A percentile compares a stretch with the other conserved stretches of the same genome.
Evolutionary conservation across 2,113 vertebrate genomes (phyloP).

Genomic region (Dipodomys stephensi): DNA sequence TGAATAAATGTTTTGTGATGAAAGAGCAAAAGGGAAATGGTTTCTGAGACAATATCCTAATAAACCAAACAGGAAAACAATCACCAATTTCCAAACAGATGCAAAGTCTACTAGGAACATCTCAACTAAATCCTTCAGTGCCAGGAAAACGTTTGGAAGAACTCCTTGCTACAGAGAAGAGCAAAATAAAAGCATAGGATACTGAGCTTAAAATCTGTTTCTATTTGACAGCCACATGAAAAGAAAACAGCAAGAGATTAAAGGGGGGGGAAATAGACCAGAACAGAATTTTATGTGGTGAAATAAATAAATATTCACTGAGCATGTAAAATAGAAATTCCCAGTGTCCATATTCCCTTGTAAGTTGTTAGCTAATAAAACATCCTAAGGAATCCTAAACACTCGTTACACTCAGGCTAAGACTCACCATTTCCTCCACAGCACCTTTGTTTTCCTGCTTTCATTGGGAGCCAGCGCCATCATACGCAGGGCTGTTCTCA

Average conservation of each 20-base stretch:
- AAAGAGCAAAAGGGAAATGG: constrained; percentile 54
- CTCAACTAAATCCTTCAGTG: background rate
- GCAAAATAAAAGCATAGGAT: background rate
- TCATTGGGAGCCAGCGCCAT: background rate
- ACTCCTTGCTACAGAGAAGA: background rate
- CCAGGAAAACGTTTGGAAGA: background rate
- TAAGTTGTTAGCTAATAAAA: background rate
- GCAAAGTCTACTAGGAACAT: constrained; percentile 30
- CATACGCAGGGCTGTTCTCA: background rate
- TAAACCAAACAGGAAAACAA: constrained; percentile 19
- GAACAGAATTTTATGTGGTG: background rate
- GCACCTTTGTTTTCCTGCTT: background rate
- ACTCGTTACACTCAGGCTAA: background rate
- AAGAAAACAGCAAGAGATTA: background rate
- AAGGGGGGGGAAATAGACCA: background rate
- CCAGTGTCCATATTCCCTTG: background rate
- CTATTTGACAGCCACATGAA: background rate
- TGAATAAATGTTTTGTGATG: background rate
- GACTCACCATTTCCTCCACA: background rate
- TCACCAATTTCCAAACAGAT: constrained; percentile 38
- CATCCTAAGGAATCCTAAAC: background rate
- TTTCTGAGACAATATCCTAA: constrained; percentile 55
- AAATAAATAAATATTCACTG: background rate
- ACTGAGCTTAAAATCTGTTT: background rate
- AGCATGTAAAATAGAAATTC: background rate